Evolutionary conservation across 1,140 invertebrate genomes (phyloP).

Genomic region (Macrobrachium rosenbergii): DNA sequence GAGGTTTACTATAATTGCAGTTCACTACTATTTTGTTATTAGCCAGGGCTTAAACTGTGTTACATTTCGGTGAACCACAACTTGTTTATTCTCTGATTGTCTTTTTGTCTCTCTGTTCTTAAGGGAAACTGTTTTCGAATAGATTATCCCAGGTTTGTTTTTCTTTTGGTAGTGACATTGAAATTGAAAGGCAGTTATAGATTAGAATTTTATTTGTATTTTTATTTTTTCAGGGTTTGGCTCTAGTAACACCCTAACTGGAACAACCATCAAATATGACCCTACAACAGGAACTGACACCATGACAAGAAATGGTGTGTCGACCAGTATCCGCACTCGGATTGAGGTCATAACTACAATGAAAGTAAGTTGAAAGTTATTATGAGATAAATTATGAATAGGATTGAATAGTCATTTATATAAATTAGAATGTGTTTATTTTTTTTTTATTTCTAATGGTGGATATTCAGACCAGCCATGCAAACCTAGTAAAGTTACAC

Average conservation of each 20-base stretch:
- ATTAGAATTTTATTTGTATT: constrained; percentile 38
- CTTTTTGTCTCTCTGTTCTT: no score
- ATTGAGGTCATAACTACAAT: constrained; percentile 97
- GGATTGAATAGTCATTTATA: neutral
- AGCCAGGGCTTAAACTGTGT: no score
- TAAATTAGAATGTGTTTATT: neutral
- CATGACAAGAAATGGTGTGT: constrained; percentile 87
- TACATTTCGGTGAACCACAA: no score
- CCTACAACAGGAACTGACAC: constrained; percentile 90
- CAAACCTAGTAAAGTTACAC: no score
- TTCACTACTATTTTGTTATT: no score
- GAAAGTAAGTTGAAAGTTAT: constrained; percentile 69
- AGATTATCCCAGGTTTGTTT: neutral
- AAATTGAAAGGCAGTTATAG: neutral
- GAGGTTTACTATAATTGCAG: no score
- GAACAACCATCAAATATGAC: constrained; percentile 88
- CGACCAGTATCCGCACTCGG: constrained; percentile 87
- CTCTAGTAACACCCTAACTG: constrained; percentile 72
- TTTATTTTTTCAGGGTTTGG: constrained; percentile 73
- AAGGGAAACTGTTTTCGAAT: no score
- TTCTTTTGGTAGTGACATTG: constrained; percentile 50
- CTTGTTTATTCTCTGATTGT: no score
- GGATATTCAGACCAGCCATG: no score
- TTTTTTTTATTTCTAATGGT: neutral
- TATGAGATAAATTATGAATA: neutral